These are phyloP conservation scores for Drosophila suboccidentalis DNA, from an alignment of 2,888 invertebrate genomes.

Conservation along the genomic window DNA sequence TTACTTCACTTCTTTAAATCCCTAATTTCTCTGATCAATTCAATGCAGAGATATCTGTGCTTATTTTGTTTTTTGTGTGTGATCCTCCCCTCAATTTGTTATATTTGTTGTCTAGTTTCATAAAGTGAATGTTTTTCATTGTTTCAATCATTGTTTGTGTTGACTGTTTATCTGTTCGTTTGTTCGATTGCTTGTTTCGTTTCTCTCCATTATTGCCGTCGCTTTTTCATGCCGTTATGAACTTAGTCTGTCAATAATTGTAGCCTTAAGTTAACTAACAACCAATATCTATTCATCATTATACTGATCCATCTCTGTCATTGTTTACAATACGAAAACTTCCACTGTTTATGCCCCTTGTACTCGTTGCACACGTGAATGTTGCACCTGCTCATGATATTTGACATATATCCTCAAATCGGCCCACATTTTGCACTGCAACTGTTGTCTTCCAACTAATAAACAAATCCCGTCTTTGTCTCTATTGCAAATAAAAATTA, in stretches of 20 bases:
- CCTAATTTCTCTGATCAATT: slow-evolving; percentile 11
- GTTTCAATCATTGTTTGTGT: slow-evolving; percentile 49
- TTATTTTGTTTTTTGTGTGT: slow-evolving; percentile 34
- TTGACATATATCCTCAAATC: background rate
- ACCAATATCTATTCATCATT: slow-evolving; percentile 3
- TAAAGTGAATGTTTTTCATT: slow-evolving; percentile 54
- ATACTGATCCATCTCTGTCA: background rate
- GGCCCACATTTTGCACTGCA: slow-evolving; percentile 7
- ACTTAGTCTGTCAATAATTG: slow-evolving; percentile 18
- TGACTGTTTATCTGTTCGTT: slow-evolving; percentile 53
- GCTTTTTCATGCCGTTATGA: slow-evolving; percentile 46
- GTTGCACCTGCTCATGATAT: slow-evolving; percentile 7
- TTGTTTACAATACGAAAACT: background rate
- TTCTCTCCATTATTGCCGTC: slow-evolving; percentile 13
- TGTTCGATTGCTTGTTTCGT: slow-evolving; percentile 40
- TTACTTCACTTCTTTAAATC: slow-evolving; percentile 45
- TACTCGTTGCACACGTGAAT: slow-evolving; percentile 2
- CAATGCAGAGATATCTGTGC: slow-evolving; percentile 14
- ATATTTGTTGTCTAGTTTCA: slow-evolving; percentile 55
- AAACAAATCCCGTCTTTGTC: background rate
- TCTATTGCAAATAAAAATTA: background rate
- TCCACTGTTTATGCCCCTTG: background rate
- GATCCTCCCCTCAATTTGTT: slow-evolving; percentile 26
- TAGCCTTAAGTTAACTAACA: slow-evolving; percentile 35
- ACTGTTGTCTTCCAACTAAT: slow-evolving; percentile 1